These are phyloP conservation scores for Hephaestus fuliginosus DNA, from an alignment of 2,797 vertebrate species.

Conservation along the genomic window DNA sequence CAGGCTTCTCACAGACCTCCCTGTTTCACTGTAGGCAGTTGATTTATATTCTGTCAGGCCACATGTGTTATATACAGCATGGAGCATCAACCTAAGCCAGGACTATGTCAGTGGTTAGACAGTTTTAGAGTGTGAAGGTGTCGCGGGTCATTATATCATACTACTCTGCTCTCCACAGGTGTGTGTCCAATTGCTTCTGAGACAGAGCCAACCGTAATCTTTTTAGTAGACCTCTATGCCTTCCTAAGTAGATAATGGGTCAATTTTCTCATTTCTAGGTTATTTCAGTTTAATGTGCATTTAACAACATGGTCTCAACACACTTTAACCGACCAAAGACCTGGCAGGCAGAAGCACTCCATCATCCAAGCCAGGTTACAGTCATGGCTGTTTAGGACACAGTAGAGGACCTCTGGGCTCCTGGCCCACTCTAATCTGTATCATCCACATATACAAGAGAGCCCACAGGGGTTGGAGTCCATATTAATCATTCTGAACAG, in stretches of 20 bases:
- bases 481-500: conserved; percentile 82
- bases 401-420: conserved; percentile 73
- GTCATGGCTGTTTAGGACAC: conserved; percentile 74
- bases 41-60: conserved; percentile 61
- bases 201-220: conserved; percentile 74
- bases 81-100: conserved; percentile 60
- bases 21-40: conserved; percentile 50
- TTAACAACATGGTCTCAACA: conserved; percentile 73
- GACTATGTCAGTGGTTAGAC: conserved; percentile 59
- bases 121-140: conserved; percentile 55
- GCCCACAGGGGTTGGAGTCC: conserved; percentile 71
- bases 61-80: conserved; percentile 60
- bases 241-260: conserved; percentile 80
- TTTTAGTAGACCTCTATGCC: conserved; percentile 73
- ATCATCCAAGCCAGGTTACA: conserved; percentile 76
- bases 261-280: conserved; percentile 79
- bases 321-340: conserved; percentile 62
- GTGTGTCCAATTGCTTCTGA: conserved; percentile 78
- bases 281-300: conserved; percentile 78
- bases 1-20: conserved; percentile 61
- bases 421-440: conserved; percentile 74
- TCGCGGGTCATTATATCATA: conserved; percentile 64
- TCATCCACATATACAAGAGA: conserved; percentile 70
- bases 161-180: conserved; percentile 70
- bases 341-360: conserved; percentile 69